Percentiles rank a stretch among this genome's conserved stretches.
Evolutionary conservation across 2,797 vertebrate species (phyloP).

Genomic region (Buceros bicornis): DNA sequence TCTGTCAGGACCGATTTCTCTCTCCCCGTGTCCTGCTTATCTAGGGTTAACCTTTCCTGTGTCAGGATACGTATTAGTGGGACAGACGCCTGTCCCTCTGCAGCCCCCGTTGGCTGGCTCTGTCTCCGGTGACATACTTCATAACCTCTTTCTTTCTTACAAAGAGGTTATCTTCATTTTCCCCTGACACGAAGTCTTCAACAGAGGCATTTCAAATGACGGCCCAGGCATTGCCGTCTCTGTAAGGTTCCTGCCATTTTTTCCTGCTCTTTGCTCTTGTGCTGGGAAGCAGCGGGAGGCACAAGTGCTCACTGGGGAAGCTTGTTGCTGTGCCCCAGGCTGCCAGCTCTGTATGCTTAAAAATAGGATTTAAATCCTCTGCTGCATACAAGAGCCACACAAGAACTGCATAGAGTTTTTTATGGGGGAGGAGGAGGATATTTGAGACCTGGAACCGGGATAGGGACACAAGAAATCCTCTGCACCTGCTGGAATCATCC

Average conservation of each 20-base stretch:
- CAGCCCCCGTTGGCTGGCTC: background rate
- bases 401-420: constrained; percentile 4
- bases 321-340: background rate
- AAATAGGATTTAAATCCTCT: constrained; percentile 61
- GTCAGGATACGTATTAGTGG: background rate
- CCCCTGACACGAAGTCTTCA: background rate
- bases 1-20: background rate
- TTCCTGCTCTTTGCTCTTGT: background rate
- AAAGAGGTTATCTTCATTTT: constrained; percentile 61
- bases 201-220: background rate
- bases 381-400: background rate
- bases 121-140: accelerated
- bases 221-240: background rate
- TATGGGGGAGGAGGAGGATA: background rate
- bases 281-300: background rate
- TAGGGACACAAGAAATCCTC: background rate
- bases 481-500: constrained; percentile 31
- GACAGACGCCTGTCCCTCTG: background rate
- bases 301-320: background rate
- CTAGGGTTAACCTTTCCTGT: constrained; percentile 38
- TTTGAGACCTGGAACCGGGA: constrained; percentile 12
- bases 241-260: background rate
- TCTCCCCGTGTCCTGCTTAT: background rate
- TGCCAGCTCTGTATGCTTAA: constrained; percentile 19
- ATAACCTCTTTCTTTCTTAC: constrained; percentile 39